Conservation (phyloP, 53 echinoderm and acorn worm genomes). For the Crossaster papposus region DNA sequence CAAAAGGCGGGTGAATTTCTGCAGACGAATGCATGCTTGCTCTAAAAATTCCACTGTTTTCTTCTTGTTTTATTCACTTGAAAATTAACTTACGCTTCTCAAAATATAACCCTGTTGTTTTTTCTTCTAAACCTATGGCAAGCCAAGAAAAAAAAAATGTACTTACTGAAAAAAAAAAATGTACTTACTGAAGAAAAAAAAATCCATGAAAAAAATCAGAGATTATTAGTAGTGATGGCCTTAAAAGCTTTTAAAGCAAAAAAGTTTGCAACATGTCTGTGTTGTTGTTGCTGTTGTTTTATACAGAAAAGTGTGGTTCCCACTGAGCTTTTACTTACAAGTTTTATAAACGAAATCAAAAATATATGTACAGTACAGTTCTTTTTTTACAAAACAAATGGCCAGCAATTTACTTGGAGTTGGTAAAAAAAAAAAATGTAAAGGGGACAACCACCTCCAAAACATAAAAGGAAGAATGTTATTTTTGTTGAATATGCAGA, state of each 20-base stretch:
- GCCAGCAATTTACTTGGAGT: conserved; percentile 16
- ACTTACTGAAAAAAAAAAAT: no score
- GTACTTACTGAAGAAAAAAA: no score
- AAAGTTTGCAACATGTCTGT: not conserved
- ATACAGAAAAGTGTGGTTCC: not conserved
- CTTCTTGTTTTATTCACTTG: not conserved
- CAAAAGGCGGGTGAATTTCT: not conserved
- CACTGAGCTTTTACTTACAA: not conserved
- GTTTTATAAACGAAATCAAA: conserved; percentile 35
- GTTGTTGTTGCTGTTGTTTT: not conserved
- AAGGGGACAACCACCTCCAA: not conserved
- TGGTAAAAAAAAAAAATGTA: not conserved
- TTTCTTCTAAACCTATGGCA: not conserved
- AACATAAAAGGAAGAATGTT: not conserved
- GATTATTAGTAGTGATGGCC: not conserved
- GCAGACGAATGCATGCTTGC: not conserved
- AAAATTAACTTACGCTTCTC: not conserved
- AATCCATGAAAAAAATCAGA: not conserved
- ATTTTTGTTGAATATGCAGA: not conserved
- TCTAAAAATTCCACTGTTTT: not conserved
- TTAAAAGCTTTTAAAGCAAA: not conserved
- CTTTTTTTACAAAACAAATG: not conserved
- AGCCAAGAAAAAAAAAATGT: not conserved
- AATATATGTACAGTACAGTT: conserved; percentile 20
- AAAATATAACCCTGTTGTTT: conserved; percentile 8